phyloP scores from a whole-genome alignment of 2,797 vertebrate species.

The Myotis planiceps region DNA sequence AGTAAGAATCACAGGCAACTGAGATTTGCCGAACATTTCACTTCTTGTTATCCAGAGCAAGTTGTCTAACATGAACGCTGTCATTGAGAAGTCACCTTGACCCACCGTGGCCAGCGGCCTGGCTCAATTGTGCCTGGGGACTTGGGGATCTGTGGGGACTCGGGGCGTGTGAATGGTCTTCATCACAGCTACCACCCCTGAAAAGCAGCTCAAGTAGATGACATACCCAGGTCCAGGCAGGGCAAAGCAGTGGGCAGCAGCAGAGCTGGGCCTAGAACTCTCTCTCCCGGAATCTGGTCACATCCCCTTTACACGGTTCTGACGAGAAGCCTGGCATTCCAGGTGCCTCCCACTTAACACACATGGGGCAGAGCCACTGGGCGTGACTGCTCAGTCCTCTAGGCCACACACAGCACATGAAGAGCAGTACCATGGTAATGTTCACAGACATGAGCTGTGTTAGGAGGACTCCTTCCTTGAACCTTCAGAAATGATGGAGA shows the following conservation, averaged over 20 bases:
- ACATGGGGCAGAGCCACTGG: not conserved
- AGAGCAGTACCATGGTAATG: not conserved
- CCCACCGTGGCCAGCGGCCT: not conserved
- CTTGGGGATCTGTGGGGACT: not conserved
- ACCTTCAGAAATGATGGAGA: not conserved
- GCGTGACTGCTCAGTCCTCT: not conserved
- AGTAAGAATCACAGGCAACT: not conserved
- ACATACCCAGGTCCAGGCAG: not conserved
- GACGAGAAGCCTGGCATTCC: not conserved
- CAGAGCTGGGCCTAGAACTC: not conserved
- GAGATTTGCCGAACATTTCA: slow-evolving; percentile 13
- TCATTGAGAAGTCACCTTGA: not conserved
- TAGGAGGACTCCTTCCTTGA: not conserved
- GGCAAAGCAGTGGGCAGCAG: not conserved
- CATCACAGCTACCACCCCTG: not conserved
- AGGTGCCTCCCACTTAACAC: not conserved
- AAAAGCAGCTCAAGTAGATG: not conserved
- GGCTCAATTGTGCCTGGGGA: not conserved
- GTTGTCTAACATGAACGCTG: not conserved
- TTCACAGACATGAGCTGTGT: not conserved
- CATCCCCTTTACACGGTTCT: not conserved
- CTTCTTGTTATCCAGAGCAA: not conserved
- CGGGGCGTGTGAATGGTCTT: not conserved
- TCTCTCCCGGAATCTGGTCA: not conserved
- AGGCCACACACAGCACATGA: not conserved